Conservation (phyloP, 1,140 invertebrate genomes). For the Choristoneura fumiferana region DNA sequence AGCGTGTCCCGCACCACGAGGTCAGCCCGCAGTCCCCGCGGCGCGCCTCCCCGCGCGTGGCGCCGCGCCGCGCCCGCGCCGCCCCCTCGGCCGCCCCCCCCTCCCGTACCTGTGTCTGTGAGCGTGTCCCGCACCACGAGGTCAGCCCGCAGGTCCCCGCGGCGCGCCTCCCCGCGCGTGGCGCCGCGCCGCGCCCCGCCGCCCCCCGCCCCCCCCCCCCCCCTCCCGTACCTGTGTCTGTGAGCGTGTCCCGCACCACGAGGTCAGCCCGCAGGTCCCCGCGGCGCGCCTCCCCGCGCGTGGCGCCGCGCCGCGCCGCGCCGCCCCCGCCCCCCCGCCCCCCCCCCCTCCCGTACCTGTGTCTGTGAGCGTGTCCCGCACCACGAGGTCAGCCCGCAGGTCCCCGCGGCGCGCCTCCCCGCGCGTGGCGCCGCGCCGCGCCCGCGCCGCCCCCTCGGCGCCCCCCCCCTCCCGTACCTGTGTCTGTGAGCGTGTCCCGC, state of each 20-base stretch:
- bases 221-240: too few species aligned
- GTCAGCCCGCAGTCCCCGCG: slow-evolving; percentile 47
- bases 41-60: slow-evolving; percentile 21
- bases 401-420: slow-evolving; percentile 30
- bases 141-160: slow-evolving; percentile 53
- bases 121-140: slow-evolving; percentile 52
- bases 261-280: not conserved
- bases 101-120: slow-evolving; percentile 59
- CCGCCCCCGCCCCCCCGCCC: too few species aligned
- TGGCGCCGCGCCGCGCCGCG: too few species aligned
- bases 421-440: slow-evolving; percentile 18
- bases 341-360: slow-evolving; percentile 57
- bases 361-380: slow-evolving; percentile 61
- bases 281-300: too few species aligned
- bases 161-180: slow-evolving; percentile 19
- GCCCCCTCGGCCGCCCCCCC: slow-evolving; percentile 21
- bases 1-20: slow-evolving; percentile 52
- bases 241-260: not conserved
- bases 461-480: slow-evolving; percentile 23
- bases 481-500: too few species aligned
- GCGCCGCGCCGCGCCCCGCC: slow-evolving; percentile 31
- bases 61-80: slow-evolving; percentile 22
- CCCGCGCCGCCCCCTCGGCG: slow-evolving; percentile 21
- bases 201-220: slow-evolving; percentile 23
- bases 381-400: slow-evolving; percentile 46